Percentiles rank a stretch among this genome's conserved stretches.
Evolutionary conservation across 2,888 invertebrate species (phyloP).

Genomic region (Alsophila aescularia): DNA sequence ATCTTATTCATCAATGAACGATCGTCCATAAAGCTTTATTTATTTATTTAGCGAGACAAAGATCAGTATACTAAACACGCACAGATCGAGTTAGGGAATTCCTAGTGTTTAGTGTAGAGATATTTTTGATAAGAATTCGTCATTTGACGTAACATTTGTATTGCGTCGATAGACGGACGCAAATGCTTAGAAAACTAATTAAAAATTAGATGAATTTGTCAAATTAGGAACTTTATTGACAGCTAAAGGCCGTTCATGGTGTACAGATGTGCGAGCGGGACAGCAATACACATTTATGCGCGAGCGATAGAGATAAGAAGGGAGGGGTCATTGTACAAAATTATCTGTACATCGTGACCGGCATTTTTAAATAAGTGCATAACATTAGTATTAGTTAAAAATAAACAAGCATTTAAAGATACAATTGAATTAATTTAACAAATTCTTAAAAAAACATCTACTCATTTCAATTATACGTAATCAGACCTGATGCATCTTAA

Average conservation of each 20-base stretch:
- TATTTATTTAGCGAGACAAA: constrained; percentile 52
- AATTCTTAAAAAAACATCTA: no score
- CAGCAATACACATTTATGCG: no score
- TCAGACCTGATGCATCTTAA: no score
- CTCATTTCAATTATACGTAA: no score
- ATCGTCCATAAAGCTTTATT: constrained; percentile 64
- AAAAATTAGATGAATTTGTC: constrained; percentile 17
- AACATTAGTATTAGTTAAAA: constrained; percentile 1
- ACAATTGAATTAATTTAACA: background rate
- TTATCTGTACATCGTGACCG: no score
- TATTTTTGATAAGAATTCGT: constrained; percentile 65
- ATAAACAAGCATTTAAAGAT: constrained; percentile 10
- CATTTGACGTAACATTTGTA: constrained; percentile 15
- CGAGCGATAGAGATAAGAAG: no score
- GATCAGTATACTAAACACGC: constrained; percentile 68
- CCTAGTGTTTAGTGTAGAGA: constrained; percentile 45
- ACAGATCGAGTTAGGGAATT: constrained; percentile 45
- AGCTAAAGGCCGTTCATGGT: no score
- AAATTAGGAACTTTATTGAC: constrained; percentile 33
- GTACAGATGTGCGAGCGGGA: no score
- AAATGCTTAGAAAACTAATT: background rate
- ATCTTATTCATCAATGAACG: constrained; percentile 38
- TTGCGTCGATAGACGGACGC: background rate
- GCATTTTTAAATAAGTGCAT: no score
- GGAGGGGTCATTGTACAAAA: no score